Conservation (phyloP, 2,888 invertebrate species). For the Chrysina gloriosa region DNA sequence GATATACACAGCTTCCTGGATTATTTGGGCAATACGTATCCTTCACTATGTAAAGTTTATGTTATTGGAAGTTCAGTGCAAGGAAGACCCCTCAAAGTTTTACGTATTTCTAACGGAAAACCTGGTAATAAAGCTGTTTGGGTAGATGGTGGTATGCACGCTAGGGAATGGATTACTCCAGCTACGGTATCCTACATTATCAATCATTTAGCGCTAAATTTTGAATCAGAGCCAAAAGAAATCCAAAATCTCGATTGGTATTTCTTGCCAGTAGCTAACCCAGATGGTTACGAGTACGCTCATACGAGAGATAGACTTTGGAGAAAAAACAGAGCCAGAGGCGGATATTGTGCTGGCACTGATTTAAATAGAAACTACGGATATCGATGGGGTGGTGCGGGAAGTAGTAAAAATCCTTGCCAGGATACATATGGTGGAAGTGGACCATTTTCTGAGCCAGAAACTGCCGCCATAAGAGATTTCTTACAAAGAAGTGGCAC, state of each 20-base stretch:
- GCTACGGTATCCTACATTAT: slow-evolving; percentile 83
- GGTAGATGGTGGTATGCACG: slow-evolving; percentile 86
- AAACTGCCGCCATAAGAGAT: slow-evolving; percentile 75
- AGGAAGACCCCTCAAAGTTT: slow-evolving; percentile 78
- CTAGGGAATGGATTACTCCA: slow-evolving; percentile 90
- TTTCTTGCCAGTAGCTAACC: slow-evolving; percentile 80
- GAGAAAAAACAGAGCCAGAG: slow-evolving; percentile 79
- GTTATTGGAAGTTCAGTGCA: slow-evolving; percentile 81
- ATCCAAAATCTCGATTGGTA: slow-evolving; percentile 87
- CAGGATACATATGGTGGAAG: slow-evolving; percentile 84
- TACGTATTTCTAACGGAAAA: slow-evolving; percentile 77
- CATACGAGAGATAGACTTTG: slow-evolving; percentile 85
- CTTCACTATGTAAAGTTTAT: slow-evolving; percentile 77
- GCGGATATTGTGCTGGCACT: slow-evolving; percentile 77
- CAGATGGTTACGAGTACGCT: slow-evolving; percentile 90
- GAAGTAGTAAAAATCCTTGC: slow-evolving; percentile 86
- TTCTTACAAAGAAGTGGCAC: slow-evolving; percentile 65
- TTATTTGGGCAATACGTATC: slow-evolving; percentile 77
- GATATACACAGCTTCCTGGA: slow-evolving; percentile 80
- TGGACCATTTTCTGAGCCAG: slow-evolving; percentile 87
- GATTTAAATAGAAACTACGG: slow-evolving; percentile 90
- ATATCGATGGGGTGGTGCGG: slow-evolving; percentile 87
- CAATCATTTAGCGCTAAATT: slow-evolving; percentile 76
- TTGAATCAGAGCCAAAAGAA: slow-evolving; percentile 71
- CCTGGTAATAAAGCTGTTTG: slow-evolving; percentile 73